These are phyloP conservation scores for Porites divaricata DNA, from an alignment of 92 coral and sea anemone genomes.

Conservation along the genomic window DNA sequence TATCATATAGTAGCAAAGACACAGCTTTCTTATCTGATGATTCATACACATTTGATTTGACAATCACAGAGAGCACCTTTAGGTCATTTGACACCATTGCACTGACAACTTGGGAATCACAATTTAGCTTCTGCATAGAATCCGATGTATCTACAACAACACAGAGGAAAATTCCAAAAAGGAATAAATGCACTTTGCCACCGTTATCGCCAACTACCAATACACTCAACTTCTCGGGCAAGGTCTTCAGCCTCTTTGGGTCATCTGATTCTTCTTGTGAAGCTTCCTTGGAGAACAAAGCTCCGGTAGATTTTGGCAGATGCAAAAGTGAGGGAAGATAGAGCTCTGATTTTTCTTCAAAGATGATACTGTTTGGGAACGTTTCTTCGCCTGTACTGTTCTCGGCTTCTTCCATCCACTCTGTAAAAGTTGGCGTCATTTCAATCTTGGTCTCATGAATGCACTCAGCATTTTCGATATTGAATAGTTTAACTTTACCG, in stretches of 20 bases:
- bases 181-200: constrained; percentile 74
- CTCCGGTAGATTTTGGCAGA: constrained; percentile 87
- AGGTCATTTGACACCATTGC: constrained; percentile 71
- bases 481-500: constrained; percentile 77
- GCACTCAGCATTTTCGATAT: constrained; percentile 95
- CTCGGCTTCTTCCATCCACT: constrained; percentile 77
- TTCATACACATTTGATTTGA: constrained; percentile 35
- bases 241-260: constrained; percentile 85
- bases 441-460: constrained; percentile 73
- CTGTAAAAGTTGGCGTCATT: constrained; percentile 72
- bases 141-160: constrained; percentile 60
- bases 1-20: constrained; percentile 67
- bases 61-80: constrained; percentile 69
- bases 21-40: constrained; percentile 34
- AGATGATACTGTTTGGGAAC: constrained; percentile 41
- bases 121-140: constrained; percentile 9
- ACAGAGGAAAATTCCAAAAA: constrained; percentile 85
- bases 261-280: constrained; percentile 74
- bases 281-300: constrained; percentile 81
- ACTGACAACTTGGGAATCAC: constrained; percentile 58
- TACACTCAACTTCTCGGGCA: constrained; percentile 82
- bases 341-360: constrained; percentile 77
- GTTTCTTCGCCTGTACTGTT: constrained; percentile 31
- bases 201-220: constrained; percentile 77
- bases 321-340: constrained; percentile 86